Evolutionary conservation across 2,888 invertebrate species (phyloP), one percentile per base, ranked within the genome.

Genomic region (Seladonia tumulorum): DNA sequence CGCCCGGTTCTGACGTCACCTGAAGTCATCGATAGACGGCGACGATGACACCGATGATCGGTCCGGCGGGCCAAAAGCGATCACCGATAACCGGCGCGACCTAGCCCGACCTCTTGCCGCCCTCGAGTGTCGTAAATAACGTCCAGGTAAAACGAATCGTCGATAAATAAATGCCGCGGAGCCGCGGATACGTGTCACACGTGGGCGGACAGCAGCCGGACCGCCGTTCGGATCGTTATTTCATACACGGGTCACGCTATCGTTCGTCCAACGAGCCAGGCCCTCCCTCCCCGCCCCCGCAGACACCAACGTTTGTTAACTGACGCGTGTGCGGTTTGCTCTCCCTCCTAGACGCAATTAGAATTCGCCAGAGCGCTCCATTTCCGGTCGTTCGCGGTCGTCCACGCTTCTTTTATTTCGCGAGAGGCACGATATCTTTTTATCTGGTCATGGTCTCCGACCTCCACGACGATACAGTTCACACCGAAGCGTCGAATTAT

Each of bases 91-190:
- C 86, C 80, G 63, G 83, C 74, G 7, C 29, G 35, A 22, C 7
- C 66, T 2, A 35, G 39, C 5, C 73, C 84, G 82, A 68, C 73
- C 78, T 84, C 79, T 79, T 83, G 80, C 86, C 81, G 76, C 80
- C 85, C 83, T 72, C 81, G 87, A 87, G 87, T 87, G 82, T 77
- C 87, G 87, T 87, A 87, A 87, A 87, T 87, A 87, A 87, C 87
- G 80, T 76, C 79, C 81, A 73, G 88, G 85, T 87, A 87, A 89
- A 92, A 90, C 89, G 89, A 90, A 89, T 89, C 80, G 90, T 92
- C 90, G 88, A 92, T 92, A 92, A 92, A 93, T 91, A 92, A 91
- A 88, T 87, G 92, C 88, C 91, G 39, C 39, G 87, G 85, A 83
- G 42, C 83, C 85, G 86, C 81, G 86, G 90, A 88, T 89, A 87